phyloP scores from a whole-genome alignment of 53 echinoderm and acorn worm genomes.

The Holothuria leucospilota region DNA sequence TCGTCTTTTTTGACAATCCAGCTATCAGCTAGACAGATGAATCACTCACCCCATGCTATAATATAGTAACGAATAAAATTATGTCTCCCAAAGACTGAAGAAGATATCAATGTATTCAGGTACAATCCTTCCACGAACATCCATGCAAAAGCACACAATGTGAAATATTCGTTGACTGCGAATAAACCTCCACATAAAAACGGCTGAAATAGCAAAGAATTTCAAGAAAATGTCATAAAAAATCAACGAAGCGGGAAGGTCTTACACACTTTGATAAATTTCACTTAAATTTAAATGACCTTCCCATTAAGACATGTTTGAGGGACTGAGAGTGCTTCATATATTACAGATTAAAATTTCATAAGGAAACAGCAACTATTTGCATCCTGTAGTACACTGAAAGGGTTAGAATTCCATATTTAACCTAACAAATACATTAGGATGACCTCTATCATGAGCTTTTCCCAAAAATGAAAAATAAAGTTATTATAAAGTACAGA shows the following conservation, averaged over 20 bases:
- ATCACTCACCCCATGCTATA: conserved; percentile 87
- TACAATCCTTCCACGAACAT: conserved; percentile 98
- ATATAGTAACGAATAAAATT: conserved; percentile 83
- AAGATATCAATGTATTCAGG: conserved; percentile 83
- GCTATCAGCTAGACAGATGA: too few species aligned
- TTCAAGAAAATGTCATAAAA: not conserved
- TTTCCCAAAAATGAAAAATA: too few species aligned
- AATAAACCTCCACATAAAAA: conserved; percentile 78
- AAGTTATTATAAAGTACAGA: too few species aligned
- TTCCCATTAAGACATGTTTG: too few species aligned
- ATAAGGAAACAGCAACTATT: too few species aligned
- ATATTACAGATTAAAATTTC: too few species aligned
- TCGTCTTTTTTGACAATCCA: too few species aligned
- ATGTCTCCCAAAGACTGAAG: conserved; percentile 88
- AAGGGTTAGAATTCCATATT: too few species aligned
- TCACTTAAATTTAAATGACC: not conserved
- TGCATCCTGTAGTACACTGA: too few species aligned
- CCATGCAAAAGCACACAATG: conserved; percentile 87
- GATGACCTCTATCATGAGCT: too few species aligned
- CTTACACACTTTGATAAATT: not conserved
- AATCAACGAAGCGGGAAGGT: not conserved
- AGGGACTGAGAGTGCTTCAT: too few species aligned
- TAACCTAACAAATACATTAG: too few species aligned
- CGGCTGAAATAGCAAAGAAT: conserved; percentile 48
- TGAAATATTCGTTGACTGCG: conserved; percentile 71